Evolutionary conservation across 2,888 invertebrate genomes (phyloP).

Genomic region (Ethmia dodecea): DNA sequence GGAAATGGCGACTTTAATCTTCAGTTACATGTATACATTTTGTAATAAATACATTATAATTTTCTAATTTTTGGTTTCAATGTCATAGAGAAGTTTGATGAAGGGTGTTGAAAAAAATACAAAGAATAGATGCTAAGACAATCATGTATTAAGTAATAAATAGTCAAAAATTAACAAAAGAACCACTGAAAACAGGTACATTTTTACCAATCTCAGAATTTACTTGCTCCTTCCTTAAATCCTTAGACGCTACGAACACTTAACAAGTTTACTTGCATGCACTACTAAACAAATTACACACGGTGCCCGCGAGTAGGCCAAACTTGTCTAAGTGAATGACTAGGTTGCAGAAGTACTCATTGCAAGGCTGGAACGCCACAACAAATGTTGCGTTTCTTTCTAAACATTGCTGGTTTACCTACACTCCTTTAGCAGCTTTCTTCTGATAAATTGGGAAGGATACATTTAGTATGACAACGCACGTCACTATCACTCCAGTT

Average conservation of each 20-base stretch:
- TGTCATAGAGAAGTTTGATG: slow-evolving; percentile 6
- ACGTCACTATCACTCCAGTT: slow-evolving; percentile 16
- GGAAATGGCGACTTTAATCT: slow-evolving; percentile 40
- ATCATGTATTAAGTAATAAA: slow-evolving; percentile 75
- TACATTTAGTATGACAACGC: slow-evolving; percentile 19
- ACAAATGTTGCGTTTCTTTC: slow-evolving; percentile 29
- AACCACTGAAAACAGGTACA: slow-evolving; percentile 76
- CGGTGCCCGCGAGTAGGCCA: slow-evolving; percentile 33
- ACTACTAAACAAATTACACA: slow-evolving; percentile 66
- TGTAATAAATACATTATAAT: slow-evolving; percentile 71
- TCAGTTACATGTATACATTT: slow-evolving; percentile 72
- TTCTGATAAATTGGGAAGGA: slow-evolving; percentile 21
- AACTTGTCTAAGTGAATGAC: slow-evolving; percentile 72
- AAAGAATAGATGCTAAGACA: slow-evolving; percentile 70
- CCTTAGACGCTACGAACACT: slow-evolving; percentile 75
- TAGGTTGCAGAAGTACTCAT: slow-evolving; percentile 67
- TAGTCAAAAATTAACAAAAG: slow-evolving; percentile 77
- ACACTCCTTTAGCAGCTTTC: slow-evolving; percentile 25
- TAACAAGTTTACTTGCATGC: slow-evolving; percentile 71
- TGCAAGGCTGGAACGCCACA: slow-evolving; percentile 35
- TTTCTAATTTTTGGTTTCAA: slow-evolving; percentile 45
- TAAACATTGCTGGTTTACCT: slow-evolving; percentile 25
- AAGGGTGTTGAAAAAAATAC: slow-evolving; percentile 25
- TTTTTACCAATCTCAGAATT: slow-evolving; percentile 73
- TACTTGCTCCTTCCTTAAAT: slow-evolving; percentile 61